Base-by-base conservation (phyloP, 2,797 vertebrate genomes). In the Naso thynnoides region DNA sequence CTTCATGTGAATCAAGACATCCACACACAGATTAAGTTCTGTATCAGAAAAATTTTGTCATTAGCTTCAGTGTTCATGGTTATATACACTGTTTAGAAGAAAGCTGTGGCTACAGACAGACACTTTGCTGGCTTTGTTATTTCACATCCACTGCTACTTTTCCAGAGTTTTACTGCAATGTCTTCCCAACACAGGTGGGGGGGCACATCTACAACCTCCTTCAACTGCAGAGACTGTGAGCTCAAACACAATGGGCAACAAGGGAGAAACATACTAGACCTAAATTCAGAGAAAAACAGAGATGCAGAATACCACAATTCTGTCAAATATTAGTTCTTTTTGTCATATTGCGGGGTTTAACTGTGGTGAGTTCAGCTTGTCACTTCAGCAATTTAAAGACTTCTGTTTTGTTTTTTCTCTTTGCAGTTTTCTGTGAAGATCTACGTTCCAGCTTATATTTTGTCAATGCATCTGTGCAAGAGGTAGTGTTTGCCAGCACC, bases 381-480 rank as follows among this genome's bases (percentile, higher is more conserved):
- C n/a, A 33, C 4, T 66, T 71, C 6, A 9, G 18, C 57, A 38
- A 73, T 57, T 44, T 31, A 27, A 50, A 70, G 10, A 48, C 18
- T 3, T 23, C 21, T 87, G 36, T 83, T 56, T 79, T 89, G 50
- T 1, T 86, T 76, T 83, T 38, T 86, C 86, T 83, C 69, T 55
- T 53, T 85, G 29, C 94, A 99, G 98, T 99, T 95, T 97, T 97
- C 95, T 94, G 96, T 96, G 98, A 99, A 95, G 98, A 98, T 94
- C 96, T 98, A 93, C 97, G 95, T 79, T 96, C 97, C 96, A 99
- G 97, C 96, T 96, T 99, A 93, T 99, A 99, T 94, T 98, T 99
- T 95, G 97, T 99, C 97, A 98, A 99, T 99, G 97, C 97, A 98
- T 98, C 98, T 98, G 93, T 99, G 97, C 98, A 99, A 98, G 97